These are phyloP conservation scores for Anodontia alba DNA, from an alignment of 2,888 invertebrate species.

Conservation along the genomic window DNA sequence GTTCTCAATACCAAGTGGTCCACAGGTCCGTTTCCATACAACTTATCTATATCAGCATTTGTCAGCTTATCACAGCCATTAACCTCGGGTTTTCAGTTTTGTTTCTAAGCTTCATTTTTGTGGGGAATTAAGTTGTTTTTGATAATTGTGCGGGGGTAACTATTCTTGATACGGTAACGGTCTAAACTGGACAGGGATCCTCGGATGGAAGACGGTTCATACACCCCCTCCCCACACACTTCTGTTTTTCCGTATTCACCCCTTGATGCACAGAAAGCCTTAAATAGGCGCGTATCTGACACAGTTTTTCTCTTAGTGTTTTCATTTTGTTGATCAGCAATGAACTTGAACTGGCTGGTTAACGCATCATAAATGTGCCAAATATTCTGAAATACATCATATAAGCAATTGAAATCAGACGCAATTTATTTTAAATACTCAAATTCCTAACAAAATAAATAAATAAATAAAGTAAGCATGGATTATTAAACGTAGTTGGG, in stretches of 20 bases:
- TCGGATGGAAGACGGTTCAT: not conserved
- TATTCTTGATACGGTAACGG: not conserved
- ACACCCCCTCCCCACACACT: not conserved
- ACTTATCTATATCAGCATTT: conserved; percentile 8
- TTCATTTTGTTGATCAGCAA: not conserved
- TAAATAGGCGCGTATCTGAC: not conserved
- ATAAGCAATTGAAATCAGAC: too few species aligned
- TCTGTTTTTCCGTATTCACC: not conserved
- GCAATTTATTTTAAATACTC: too few species aligned
- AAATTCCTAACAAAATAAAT: too few species aligned
- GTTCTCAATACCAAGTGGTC: not conserved
- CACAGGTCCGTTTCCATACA: conserved; percentile 19
- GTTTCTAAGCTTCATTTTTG: conserved; percentile 11
- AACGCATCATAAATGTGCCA: too few species aligned
- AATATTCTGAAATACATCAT: too few species aligned
- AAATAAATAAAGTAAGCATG: too few species aligned
- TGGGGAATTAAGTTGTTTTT: conserved; percentile 28
- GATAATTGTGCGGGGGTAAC: too few species aligned
- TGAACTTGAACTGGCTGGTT: too few species aligned
- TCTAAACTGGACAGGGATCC: not conserved
- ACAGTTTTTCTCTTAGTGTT: not conserved
- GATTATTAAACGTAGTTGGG: too few species aligned
- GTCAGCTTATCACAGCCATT: conserved; percentile 20
- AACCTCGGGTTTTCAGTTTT: not conserved
- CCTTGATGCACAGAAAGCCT: not conserved